These are phyloP conservation scores for Clarias pachynema DNA, from an alignment of 2,797 vertebrate genomes.

Conservation along the genomic window DNA sequence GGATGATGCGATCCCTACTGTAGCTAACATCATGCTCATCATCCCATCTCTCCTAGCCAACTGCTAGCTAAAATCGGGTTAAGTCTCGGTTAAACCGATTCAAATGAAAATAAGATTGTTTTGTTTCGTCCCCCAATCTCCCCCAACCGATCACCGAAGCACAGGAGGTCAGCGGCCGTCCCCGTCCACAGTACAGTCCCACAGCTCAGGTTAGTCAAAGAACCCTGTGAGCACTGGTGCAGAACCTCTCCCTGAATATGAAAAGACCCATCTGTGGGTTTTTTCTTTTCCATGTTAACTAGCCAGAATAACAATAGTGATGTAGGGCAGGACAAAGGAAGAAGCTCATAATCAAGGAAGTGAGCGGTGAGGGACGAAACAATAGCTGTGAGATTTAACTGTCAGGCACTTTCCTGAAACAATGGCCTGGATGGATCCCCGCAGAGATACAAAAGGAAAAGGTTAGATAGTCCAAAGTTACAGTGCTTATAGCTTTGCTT, in stretches of 20 bases:
- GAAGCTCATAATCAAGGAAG: constrained; percentile 41
- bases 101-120: not conserved
- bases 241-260: constrained; percentile 26
- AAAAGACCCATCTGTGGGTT: constrained; percentile 22
- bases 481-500: not conserved
- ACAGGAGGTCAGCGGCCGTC: not conserved
- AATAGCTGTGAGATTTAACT: constrained; percentile 37
- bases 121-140: not conserved
- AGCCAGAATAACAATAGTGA: constrained; percentile 26
- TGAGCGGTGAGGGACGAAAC: constrained; percentile 29
- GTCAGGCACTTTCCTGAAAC: constrained; percentile 28
- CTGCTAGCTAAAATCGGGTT: not conserved
- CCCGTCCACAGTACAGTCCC: not conserved
- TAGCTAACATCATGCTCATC: constrained; percentile 6
- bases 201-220: constrained; percentile 3
- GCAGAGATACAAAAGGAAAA: constrained; percentile 22
- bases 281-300: not conserved
- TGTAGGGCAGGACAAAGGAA: constrained; percentile 31
- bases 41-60: constrained; percentile 6
- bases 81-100: not conserved
- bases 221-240: not conserved
- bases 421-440: constrained; percentile 7
- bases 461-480: constrained; percentile 2
- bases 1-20: not conserved
- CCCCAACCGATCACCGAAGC: not conserved